These are phyloP conservation scores for Myotis pilosus DNA, from an alignment of 2,797 vertebrate species.

Conservation along the genomic window DNA sequence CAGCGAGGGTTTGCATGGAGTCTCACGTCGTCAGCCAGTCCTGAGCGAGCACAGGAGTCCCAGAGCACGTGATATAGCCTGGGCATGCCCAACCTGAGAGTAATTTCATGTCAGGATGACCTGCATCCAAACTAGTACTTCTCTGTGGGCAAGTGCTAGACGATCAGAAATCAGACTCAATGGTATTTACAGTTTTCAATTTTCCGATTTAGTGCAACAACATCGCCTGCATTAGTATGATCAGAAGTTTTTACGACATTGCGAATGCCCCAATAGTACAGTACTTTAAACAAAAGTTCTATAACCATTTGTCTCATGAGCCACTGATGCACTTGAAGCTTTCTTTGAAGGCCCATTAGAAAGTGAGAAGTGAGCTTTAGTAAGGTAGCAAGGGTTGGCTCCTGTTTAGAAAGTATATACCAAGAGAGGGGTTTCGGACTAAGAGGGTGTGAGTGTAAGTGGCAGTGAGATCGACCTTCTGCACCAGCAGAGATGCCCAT, in stretches of 20 bases:
- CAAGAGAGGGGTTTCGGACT: not conserved
- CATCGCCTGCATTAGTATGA: not conserved
- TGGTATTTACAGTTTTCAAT: not conserved
- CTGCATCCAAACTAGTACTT: not conserved
- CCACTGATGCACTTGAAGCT: not conserved
- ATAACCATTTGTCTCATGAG: not conserved
- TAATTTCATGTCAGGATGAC: not conserved
- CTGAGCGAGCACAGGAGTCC: not conserved
- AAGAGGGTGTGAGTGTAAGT: not conserved
- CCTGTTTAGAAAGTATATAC: not conserved
- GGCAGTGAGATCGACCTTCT: not conserved
- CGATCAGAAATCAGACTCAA: not conserved
- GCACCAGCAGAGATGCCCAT: not conserved
- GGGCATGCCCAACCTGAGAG: not conserved
- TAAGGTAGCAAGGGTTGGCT: not conserved
- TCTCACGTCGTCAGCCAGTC: not conserved
- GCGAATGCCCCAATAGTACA: not conserved
- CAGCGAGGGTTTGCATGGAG: not conserved
- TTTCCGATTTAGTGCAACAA: not conserved
- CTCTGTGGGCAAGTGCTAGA: not conserved
- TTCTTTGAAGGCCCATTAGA: not conserved
- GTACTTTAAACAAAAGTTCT: conserved; percentile 16
- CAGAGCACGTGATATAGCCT: not conserved
- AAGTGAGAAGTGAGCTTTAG: not conserved
- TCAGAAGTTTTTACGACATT: conserved; percentile 6